Conservation (phyloP, 2,888 invertebrate genomes). For the Abscondita cerata region DNA sequence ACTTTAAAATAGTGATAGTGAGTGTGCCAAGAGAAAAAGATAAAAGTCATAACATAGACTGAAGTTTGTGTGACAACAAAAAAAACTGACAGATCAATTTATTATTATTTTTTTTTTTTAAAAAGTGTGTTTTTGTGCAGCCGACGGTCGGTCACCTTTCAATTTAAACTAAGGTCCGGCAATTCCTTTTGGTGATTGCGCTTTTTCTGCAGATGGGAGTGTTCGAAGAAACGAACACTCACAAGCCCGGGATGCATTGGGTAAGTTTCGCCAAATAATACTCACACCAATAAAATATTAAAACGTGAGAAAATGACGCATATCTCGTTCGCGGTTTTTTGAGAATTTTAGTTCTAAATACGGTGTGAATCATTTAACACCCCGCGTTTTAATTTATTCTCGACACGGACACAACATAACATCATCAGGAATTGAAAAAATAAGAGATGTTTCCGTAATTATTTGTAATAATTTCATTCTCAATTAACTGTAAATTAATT, state of each 20-base stretch:
- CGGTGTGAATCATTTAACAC: conserved; percentile 4
- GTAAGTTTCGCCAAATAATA: conserved; percentile 62
- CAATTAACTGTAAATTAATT: too few species aligned
- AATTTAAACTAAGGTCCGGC: conserved; percentile 25
- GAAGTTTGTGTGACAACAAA: not conserved
- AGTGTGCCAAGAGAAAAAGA: conserved; percentile 33
- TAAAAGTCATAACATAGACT: conserved; percentile 15
- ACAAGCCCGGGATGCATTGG: conserved; percentile 91
- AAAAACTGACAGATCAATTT: conserved; percentile 5
- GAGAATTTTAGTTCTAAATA: not conserved
- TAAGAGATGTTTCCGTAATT: not conserved
- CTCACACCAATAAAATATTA: not conserved
- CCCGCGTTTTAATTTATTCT: not conserved
- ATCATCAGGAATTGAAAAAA: not conserved
- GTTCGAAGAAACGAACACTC: conserved; percentile 80
- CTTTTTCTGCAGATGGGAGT: conserved; percentile 85
- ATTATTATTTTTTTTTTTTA: conserved; percentile 8
- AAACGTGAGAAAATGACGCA: conserved; percentile 4
- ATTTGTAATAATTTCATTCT: too few species aligned
- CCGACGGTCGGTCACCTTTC: conserved; percentile 28
- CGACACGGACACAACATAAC: not conserved
- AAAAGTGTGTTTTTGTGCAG: conserved; percentile 6
- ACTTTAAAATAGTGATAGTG: conserved; percentile 34
- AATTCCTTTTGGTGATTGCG: conserved; percentile 42
- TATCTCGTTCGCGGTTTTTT: not conserved